Evolutionary conservation across 2,113 vertebrate genomes (phyloP).

Genomic region (Steatornis caripensis): DNA sequence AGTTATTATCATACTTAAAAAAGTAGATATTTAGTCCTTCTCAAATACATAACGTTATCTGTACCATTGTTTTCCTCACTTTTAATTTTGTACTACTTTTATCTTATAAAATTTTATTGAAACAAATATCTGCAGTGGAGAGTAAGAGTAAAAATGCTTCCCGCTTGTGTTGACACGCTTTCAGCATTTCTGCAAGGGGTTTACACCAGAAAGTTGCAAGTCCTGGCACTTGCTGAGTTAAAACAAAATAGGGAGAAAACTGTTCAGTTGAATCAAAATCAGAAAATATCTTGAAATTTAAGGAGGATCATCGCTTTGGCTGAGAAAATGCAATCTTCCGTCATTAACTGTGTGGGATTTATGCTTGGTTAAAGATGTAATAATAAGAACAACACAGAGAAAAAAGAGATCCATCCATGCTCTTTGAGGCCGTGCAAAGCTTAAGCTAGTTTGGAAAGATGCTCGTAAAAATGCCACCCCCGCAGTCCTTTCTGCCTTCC

Average conservation of each 20-base stretch:
- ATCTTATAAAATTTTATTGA: background rate
- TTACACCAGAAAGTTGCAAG: background rate
- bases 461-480: background rate
- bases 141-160: background rate
- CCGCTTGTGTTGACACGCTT: background rate
- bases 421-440: background rate
- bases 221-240: background rate
- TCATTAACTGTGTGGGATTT: background rate
- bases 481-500: background rate
- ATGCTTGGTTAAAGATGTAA: background rate
- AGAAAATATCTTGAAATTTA: background rate
- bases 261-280: background rate
- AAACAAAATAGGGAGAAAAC: background rate
- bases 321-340: background rate
- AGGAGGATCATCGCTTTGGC: background rate
- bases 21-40: background rate
- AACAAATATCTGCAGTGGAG: background rate
- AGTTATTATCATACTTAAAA: background rate
- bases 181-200: background rate
- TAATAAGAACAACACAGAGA: accelerated
- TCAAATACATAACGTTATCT: background rate
- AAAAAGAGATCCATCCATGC: background rate
- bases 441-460: background rate
- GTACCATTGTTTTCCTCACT: background rate
- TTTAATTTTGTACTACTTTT: background rate